phyloP scores from a whole-genome alignment of 2,797 vertebrate species.

The Acipenser transmontanus region DNA sequence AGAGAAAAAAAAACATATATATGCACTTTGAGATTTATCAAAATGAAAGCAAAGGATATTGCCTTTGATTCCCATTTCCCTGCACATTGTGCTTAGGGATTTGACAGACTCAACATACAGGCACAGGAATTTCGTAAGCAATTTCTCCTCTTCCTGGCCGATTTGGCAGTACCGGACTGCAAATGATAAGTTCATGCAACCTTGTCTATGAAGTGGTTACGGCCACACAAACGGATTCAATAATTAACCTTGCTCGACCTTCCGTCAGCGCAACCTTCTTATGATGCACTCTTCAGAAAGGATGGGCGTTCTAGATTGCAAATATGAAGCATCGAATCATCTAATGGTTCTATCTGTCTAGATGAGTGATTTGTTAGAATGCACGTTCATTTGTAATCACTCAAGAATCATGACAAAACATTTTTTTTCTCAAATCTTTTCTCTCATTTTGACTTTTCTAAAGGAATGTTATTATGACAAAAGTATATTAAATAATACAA shows the following conservation, averaged over 20 bases:
- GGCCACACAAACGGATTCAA: neutral
- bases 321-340: no score
- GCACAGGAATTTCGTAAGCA: slow-evolving; percentile 40
- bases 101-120: slow-evolving; percentile 19
- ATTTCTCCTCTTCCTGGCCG: slow-evolving; percentile 34
- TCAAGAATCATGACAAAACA: no score
- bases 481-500: no score
- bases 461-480: no score
- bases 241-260: neutral
- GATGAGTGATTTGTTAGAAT: no score
- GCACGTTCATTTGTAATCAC: no score
- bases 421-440: no score
- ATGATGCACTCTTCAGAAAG: no score
- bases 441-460: no score
- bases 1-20: neutral
- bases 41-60: slow-evolving; percentile 32
- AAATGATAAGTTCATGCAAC: neutral
- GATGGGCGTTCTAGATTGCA: no score
- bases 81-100: slow-evolving; percentile 33
- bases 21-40: slow-evolving; percentile 10
- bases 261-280: neutral
- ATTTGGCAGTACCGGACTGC: slow-evolving; percentile 3
- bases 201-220: neutral
- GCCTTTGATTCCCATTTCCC: slow-evolving; percentile 33
- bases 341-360: no score